Percentiles rank a stretch among this genome's conserved stretches.
Evolutionary conservation across 2,888 invertebrate species (phyloP).

Genomic region (Cephus nigrinus): DNA sequence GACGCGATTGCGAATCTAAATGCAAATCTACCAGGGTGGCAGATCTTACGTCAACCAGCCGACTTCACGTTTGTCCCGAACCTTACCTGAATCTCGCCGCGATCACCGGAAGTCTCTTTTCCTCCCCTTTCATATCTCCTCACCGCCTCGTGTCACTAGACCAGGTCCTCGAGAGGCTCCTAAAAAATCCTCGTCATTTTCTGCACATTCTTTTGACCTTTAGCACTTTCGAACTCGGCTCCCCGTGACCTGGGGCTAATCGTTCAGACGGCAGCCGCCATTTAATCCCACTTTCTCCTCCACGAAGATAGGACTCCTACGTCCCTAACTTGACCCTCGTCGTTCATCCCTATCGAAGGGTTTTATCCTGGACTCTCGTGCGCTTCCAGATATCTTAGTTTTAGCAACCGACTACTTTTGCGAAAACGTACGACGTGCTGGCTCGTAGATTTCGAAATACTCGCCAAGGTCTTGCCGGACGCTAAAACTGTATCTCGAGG

Average conservation of each 20-base stretch:
- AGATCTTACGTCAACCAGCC: not conserved
- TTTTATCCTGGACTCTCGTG: not conserved
- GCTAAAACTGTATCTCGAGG: not conserved
- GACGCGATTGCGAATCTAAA: conserved; percentile 27
- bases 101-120: not conserved
- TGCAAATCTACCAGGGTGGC: conserved; percentile 18
- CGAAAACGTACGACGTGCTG: not conserved
- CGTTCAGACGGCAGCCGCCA: not conserved
- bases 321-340: not conserved
- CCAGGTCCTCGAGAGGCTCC: not conserved
- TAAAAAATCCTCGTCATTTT: not conserved
- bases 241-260: not conserved
- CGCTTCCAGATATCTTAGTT: not conserved
- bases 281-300: not conserved
- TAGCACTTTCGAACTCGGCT: not conserved
- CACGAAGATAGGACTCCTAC: not conserved
- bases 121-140: not conserved
- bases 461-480: not conserved
- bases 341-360: not conserved
- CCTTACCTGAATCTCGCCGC: not conserved
- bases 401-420: not conserved
- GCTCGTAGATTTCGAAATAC: not conserved
- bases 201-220: not conserved
- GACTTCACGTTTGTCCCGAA: not conserved
- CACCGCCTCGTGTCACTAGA: not conserved